A percentile compares a stretch with the other conserved stretches of the same genome.
Conservation (phyloP, 2,888 invertebrate species). For the Autographa pulchrina region DNA sequence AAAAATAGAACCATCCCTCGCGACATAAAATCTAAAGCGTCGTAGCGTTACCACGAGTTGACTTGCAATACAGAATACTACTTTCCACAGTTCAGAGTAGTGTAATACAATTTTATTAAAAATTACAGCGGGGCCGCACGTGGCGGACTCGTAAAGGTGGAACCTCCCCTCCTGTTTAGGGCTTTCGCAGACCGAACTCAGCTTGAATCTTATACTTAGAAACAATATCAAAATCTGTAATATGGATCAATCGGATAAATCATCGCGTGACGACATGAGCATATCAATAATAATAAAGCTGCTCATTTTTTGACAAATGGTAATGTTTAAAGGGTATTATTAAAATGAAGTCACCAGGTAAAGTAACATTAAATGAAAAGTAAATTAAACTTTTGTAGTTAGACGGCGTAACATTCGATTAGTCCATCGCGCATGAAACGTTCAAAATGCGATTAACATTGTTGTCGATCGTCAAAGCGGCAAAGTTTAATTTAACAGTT, state of each 20-base stretch:
- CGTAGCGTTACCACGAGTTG: conserved; percentile 52
- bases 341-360: neutral
- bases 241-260: no score
- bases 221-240: no score
- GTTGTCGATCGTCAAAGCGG: neutral
- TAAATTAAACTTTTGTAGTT: neutral
- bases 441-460: conserved; percentile 1
- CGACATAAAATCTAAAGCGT: conserved; percentile 46
- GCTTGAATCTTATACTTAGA: neutral
- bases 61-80: conserved; percentile 61
- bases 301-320: no score
- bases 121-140: conserved; percentile 74
- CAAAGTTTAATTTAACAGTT: neutral
- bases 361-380: neutral
- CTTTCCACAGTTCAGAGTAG: conserved; percentile 59
- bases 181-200: conserved; percentile 10
- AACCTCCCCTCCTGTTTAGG: conserved; percentile 56
- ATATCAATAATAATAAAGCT: no score
- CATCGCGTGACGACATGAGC: no score
- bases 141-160: conserved; percentile 78
- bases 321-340: neutral
- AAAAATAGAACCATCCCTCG: conserved; percentile 37
- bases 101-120: conserved; percentile 79
- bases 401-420: neutral
- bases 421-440: conserved; percentile 1